Evolutionary conservation across 2,113 vertebrate genomes (phyloP), one percentile per base, ranked within the genome.

Genomic region (Scomber colias): DNA sequence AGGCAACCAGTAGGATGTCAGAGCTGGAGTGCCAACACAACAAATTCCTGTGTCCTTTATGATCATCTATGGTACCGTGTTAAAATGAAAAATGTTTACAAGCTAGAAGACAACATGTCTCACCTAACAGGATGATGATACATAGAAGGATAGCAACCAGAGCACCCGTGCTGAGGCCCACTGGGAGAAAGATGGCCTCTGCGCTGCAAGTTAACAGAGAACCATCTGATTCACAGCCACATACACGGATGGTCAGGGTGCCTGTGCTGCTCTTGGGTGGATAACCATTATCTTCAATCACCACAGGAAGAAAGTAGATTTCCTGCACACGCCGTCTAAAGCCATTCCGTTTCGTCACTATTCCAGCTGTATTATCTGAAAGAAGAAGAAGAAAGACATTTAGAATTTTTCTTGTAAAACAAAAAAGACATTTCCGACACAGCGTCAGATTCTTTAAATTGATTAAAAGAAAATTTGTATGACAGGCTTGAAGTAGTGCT

Each of bases 161-260:
- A 0, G 98, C 98, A 24, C 97, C 98, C 0, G 98, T 99, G 93
- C 98, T 99, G 54, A 99, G 97, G 57, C 98, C 98, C 14, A 99
- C 97, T 11, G 97, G 98, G 44, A 99, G 94, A 82, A 99, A 98
- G 89, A 99, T 95, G 82, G 98, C 98, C 90, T 99, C 98, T 3
- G 96, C 97, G 0, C 96, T 98, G 92, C 98, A 99, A 5, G 97
- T 97, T n/a, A 99, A 79, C 86, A 99, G 93, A 16, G 95, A 95
- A 0, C 98, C 97, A 13, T 97, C 96, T 14, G 95, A 92, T 60
- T 98, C 96, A 68, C 98, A 99, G 90, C 96, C 95, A 59, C 98
- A 99, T 17, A 99, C 98, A 3, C 96, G 96, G 83, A 99, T 97
- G 49, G 97, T 98, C 92, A 99, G 87, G 3, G 97, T 99, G 79